Evolutionary conservation across 2,797 vertebrate species (phyloP).

Genomic region (Paedocypris micromegethes): DNA sequence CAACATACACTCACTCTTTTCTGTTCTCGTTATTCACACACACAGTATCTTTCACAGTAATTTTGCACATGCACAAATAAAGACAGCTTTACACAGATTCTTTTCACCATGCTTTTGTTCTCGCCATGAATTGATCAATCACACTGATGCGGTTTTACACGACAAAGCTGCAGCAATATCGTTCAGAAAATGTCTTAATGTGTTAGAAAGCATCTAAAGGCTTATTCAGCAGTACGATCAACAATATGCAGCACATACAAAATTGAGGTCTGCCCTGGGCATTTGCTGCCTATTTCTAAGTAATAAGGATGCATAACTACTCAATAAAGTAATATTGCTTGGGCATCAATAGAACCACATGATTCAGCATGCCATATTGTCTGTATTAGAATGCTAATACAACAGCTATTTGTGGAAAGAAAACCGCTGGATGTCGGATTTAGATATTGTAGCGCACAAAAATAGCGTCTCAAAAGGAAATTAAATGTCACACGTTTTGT

Average conservation of each 20-base stretch:
- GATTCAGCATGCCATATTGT: slow-evolving; percentile 7
- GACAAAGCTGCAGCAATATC: background rate
- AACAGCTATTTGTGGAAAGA: slow-evolving; percentile 1
- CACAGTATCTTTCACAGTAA: no score
- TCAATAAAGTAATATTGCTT: slow-evolving; percentile 9
- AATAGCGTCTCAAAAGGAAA: background rate
- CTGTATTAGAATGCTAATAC: slow-evolving; percentile 20
- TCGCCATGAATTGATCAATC: background rate
- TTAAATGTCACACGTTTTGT: slow-evolving; percentile 1
- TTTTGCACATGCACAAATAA: no score
- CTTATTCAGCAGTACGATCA: slow-evolving; percentile 10
- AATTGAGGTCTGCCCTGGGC: slow-evolving; percentile 5
- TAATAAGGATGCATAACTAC: slow-evolving; percentile 16
- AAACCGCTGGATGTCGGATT: background rate
- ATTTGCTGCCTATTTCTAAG: slow-evolving; percentile 15
- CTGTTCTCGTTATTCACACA: no score
- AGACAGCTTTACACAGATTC: no score
- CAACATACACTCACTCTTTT: no score
- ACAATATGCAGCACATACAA: slow-evolving; percentile 3
- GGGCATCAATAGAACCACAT: slow-evolving; percentile 4
- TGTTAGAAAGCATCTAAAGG: background rate
- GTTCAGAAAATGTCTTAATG: slow-evolving; percentile 5
- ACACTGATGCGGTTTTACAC: background rate
- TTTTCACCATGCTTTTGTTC: no score
- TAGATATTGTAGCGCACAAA: background rate